Evolutionary conservation across 2,797 vertebrate genomes (phyloP).

Genomic region (Lacerta agilis): DNA sequence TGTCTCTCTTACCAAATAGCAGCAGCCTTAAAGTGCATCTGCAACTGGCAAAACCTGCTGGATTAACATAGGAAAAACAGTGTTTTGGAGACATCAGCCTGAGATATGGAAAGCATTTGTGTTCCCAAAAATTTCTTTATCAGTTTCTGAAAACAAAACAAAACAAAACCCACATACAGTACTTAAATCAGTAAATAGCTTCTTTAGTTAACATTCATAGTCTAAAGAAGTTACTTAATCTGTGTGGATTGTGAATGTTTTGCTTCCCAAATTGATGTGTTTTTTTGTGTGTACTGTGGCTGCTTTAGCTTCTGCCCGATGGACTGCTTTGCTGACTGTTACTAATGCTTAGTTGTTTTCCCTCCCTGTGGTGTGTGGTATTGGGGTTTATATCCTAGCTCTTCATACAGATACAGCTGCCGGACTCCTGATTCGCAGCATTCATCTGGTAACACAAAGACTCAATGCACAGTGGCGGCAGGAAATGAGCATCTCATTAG

Average conservation of each 20-base stretch:
- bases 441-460: conserved; percentile 92
- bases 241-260: conserved; percentile 19
- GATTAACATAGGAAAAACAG: neutral
- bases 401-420: conserved; percentile 97
- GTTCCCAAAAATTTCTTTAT: conserved; percentile 10
- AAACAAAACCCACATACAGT: neutral
- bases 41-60: neutral
- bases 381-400: conserved; percentile 91
- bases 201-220: conserved; percentile 32
- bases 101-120: conserved; percentile 5
- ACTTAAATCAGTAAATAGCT: conserved; percentile 32
- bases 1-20: neutral
- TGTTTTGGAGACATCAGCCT: neutral
- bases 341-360: conserved; percentile 90
- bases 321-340: conserved; percentile 82
- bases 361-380: conserved; percentile 90
- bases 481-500: conserved; percentile 92
- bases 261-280: conserved; percentile 31
- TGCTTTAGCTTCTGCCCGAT: conserved; percentile 78
- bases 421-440: conserved; percentile 95
- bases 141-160: neutral
- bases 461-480: conserved; percentile 91
- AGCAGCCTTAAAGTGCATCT: neutral
- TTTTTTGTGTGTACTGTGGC: conserved; percentile 74
- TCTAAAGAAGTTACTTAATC: conserved; percentile 4